Conservation (phyloP, 2,888 invertebrate species). For the Drosophila pseudotakahashii region DNA sequence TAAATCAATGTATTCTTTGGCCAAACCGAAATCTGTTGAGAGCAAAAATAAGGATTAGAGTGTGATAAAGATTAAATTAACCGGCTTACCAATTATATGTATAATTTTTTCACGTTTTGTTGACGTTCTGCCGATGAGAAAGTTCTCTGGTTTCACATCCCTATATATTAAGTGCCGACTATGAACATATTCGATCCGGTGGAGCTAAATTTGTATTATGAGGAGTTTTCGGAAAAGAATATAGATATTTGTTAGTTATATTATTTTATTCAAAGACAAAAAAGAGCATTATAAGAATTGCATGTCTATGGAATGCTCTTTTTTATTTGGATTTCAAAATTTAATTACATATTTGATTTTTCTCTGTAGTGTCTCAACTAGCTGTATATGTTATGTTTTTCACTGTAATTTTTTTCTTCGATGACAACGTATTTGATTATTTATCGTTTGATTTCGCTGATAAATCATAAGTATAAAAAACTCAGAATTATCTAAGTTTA, state of each 20-base stretch:
- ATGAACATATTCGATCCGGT: slow-evolving; percentile 99
- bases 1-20: slow-evolving; percentile 99
- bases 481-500: slow-evolving; percentile 29
- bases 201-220: slow-evolving; percentile 87
- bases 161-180: slow-evolving; percentile 99
- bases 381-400: slow-evolving; percentile 55
- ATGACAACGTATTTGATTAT: slow-evolving; percentile 49
- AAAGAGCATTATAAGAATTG: slow-evolving; percentile 13
- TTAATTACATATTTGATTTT: slow-evolving; percentile 18
- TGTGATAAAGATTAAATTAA: background rate
- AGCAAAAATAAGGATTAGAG: background rate
- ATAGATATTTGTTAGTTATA: slow-evolving; percentile 10
- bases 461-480: slow-evolving; percentile 30
- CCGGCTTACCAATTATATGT: slow-evolving; percentile 95
- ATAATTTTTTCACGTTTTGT: slow-evolving; percentile 99
- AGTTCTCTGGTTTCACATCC: slow-evolving; percentile 99
- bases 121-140: slow-evolving; percentile 98
- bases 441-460: slow-evolving; percentile 15
- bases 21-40: slow-evolving; percentile 97
- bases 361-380: slow-evolving; percentile 83
- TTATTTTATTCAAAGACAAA: background rate
- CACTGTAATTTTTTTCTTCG: slow-evolving; percentile 45
- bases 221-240: slow-evolving; percentile 4
- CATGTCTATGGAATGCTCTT: slow-evolving; percentile 13
- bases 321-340: background rate